A percentile compares a stretch with the other conserved stretches of the same genome.
These are phyloP conservation scores for Todiramphus chloris DNA, from an alignment of 2,113 vertebrate species.

Conservation along the genomic window DNA sequence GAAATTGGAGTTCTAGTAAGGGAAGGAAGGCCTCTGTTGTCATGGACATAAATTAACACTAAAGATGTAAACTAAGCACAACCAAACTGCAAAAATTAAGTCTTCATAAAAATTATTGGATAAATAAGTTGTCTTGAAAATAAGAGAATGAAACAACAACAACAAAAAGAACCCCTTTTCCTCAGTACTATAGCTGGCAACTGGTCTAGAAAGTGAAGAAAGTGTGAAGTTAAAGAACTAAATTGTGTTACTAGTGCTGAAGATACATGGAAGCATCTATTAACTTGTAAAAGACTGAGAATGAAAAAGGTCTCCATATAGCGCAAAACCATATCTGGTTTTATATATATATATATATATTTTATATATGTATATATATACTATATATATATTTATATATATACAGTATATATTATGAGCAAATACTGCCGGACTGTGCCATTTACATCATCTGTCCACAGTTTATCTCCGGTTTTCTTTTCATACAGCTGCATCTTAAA, in stretches of 20 bases:
- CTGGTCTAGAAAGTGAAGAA: neutral
- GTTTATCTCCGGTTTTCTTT: neutral
- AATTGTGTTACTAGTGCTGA: neutral
- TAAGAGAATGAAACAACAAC: neutral
- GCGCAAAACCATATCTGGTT: neutral
- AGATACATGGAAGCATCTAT: neutral
- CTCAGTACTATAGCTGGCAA: neutral
- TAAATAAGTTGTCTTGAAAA: neutral
- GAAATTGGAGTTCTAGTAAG: neutral
- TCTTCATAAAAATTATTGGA: neutral
- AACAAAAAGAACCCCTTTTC: neutral
- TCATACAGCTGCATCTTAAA: neutral
- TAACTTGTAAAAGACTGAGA: neutral
- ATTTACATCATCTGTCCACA: neutral
- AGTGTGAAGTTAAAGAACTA: neutral
- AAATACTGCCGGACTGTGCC: neutral
- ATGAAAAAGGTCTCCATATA: neutral
- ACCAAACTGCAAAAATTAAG: neutral
- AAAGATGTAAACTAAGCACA: neutral
- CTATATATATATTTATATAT: too few relatives aligned
- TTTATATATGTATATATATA: too few relatives aligned
- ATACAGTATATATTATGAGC: neutral
- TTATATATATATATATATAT: too few relatives aligned
- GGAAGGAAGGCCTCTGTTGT: neutral
- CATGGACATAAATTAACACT: neutral